Evolutionary conservation across 2,797 vertebrate genomes (phyloP).

Genomic region (Aphelocoma californica): DNA sequence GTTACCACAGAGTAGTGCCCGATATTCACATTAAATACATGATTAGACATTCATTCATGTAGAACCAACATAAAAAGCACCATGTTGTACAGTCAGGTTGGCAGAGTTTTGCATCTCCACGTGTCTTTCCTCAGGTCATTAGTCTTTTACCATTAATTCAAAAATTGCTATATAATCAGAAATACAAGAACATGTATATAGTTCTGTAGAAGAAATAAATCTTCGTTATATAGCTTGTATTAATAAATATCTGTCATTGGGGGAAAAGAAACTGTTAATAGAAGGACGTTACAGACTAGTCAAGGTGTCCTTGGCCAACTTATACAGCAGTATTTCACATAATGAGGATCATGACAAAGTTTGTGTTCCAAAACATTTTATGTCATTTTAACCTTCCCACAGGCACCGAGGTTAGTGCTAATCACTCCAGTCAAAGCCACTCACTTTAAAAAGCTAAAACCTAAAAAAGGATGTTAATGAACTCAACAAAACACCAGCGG

Average conservation of each 20-base stretch:
- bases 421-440: constrained; percentile 26
- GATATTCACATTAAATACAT: neutral
- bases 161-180: constrained; percentile 43
- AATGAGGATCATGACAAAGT: constrained; percentile 36
- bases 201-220: constrained; percentile 33
- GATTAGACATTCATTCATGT: neutral
- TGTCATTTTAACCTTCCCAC: constrained; percentile 36
- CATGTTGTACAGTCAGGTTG: neutral
- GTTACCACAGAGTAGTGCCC: neutral
- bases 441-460: constrained; percentile 42
- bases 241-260: constrained; percentile 39
- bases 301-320: constrained; percentile 39
- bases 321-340: neutral
- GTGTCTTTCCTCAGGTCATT: neutral
- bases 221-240: constrained; percentile 28
- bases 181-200: neutral
- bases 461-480: neutral
- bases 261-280: neutral
- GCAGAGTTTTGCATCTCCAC: neutral
- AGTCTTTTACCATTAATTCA: neutral
- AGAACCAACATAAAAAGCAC: neutral
- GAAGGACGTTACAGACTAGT: constrained; percentile 11
- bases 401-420: constrained; percentile 20
- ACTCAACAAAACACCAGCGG: neutral
- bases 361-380: constrained; percentile 48